Evolutionary conservation across 2,113 vertebrate genomes (phyloP).

Genomic region (Heteronetta atricapilla): DNA sequence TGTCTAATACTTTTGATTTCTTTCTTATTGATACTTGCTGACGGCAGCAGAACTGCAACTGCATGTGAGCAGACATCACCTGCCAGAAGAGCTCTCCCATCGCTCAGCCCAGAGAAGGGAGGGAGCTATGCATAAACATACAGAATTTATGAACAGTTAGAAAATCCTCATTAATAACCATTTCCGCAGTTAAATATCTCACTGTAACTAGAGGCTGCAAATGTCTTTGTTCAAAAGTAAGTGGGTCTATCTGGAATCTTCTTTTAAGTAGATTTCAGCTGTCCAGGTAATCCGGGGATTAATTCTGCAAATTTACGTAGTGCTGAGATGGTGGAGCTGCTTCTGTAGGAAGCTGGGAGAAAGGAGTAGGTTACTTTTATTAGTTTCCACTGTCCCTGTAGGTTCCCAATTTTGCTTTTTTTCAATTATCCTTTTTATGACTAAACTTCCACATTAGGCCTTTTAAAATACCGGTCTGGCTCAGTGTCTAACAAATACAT

Average conservation of each 20-base stretch:
- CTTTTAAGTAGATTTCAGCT: slow-evolving; percentile 25
- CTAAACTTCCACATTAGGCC: background rate
- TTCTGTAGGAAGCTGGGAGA: background rate
- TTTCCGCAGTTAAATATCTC: background rate
- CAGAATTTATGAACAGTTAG: background rate
- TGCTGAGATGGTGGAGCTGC: background rate
- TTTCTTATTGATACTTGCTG: background rate
- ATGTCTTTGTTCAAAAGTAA: background rate
- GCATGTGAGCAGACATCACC: background rate
- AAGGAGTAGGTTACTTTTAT: background rate
- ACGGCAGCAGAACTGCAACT: background rate
- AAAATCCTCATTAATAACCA: slow-evolving; percentile 7
- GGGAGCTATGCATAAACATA: background rate
- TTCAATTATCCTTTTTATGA: background rate
- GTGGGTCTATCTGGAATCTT: background rate
- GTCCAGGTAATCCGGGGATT: background rate
- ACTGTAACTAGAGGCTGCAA: background rate
- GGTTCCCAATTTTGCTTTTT: background rate
- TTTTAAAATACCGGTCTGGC: background rate
- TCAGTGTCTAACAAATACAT: background rate
- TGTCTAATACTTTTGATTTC: background rate
- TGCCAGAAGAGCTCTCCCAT: background rate
- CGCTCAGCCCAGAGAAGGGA: background rate
- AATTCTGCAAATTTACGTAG: background rate
- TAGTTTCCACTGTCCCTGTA: background rate